Conservation (phyloP, 1,140 invertebrate species). For the Penaeus vannamei region DNA sequence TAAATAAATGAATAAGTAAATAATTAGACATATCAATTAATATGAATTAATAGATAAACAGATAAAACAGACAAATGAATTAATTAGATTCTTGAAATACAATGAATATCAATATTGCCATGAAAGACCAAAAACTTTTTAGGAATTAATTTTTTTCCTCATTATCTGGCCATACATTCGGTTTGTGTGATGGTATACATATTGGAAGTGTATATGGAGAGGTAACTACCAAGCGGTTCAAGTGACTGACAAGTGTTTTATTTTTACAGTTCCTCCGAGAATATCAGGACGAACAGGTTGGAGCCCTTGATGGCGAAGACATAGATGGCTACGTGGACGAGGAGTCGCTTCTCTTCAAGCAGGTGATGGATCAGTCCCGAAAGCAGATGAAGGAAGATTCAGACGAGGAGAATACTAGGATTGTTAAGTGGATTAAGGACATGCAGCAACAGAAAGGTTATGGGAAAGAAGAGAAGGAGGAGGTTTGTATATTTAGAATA, state of each 20-base stretch:
- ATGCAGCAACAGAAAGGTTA: conserved; percentile 34
- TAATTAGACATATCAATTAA: no score
- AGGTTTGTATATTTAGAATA: conserved; percentile 28
- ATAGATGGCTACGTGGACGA: conserved; percentile 78
- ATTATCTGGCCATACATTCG: no score
- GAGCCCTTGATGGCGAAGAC: conserved; percentile 89
- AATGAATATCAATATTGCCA: no score
- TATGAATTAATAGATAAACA: no score
- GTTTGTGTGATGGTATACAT: no score
- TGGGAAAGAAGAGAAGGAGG: conserved; percentile 42
- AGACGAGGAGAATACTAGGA: conserved; percentile 40
- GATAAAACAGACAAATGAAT: no score
- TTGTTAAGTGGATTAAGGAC: conserved; percentile 56
- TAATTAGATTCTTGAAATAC: no score
- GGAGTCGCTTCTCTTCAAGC: conserved; percentile 50
- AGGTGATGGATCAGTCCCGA: conserved; percentile 41
- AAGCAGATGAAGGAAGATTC: conserved; percentile 38
- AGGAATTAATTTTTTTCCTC: no score
- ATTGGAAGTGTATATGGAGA: no score
- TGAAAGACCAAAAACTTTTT: no score
- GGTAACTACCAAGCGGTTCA: no score
- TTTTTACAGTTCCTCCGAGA: conserved; percentile 80
- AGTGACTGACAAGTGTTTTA: neutral
- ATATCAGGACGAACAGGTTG: conserved; percentile 93
- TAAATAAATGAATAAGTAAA: no score